A percentile compares a stretch with the other conserved stretches of the same genome.
These are phyloP conservation scores for Malthinus seriepunctatus DNA, from an alignment of 2,888 invertebrate genomes.

Conservation along the genomic window DNA sequence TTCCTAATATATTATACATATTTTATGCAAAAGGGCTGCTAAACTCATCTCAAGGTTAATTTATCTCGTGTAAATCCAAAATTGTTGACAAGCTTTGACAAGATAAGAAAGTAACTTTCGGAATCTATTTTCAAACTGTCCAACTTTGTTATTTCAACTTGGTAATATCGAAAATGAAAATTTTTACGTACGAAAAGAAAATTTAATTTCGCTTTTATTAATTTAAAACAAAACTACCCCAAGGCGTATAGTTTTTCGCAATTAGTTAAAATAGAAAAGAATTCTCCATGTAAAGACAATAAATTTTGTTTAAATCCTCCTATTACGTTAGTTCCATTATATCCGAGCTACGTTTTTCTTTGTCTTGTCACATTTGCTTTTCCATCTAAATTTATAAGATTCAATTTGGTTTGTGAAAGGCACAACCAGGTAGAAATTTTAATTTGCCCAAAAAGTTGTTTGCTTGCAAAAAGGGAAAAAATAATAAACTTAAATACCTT, in stretches of 20 bases:
- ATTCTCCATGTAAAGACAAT: not conserved
- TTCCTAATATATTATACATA: conserved; percentile 25
- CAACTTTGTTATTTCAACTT: conserved; percentile 21
- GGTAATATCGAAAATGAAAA: not conserved
- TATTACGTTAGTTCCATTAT: conserved; percentile 5
- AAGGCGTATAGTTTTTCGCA: not conserved
- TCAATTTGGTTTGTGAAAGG: conserved; percentile 13
- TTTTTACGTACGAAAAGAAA: not conserved
- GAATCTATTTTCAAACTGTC: conserved; percentile 16
- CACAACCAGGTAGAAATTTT: conserved; percentile 14
- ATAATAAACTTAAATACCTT: too few relatives aligned
- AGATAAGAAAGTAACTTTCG: conserved; percentile 15
- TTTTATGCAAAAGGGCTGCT: conserved; percentile 21
- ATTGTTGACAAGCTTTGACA: conserved; percentile 20
- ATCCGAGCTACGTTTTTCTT: conserved; percentile 8
- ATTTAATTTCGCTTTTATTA: not conserved
- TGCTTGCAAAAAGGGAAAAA: too few relatives aligned
- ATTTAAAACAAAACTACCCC: not conserved
- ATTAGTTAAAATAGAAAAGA: not conserved
- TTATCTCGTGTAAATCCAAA: conserved; percentile 17
- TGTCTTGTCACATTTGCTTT: conserved; percentile 15
- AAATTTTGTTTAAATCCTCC: conserved; percentile 3
- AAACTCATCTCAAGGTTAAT: conserved; percentile 24
- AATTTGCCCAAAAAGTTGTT: conserved; percentile 5
- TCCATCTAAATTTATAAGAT: conserved; percentile 19